Percentiles rank a stretch among this genome's conserved stretches.
Conservation (phyloP, 2,888 invertebrate genomes). For the Lasiommata megera region DNA sequence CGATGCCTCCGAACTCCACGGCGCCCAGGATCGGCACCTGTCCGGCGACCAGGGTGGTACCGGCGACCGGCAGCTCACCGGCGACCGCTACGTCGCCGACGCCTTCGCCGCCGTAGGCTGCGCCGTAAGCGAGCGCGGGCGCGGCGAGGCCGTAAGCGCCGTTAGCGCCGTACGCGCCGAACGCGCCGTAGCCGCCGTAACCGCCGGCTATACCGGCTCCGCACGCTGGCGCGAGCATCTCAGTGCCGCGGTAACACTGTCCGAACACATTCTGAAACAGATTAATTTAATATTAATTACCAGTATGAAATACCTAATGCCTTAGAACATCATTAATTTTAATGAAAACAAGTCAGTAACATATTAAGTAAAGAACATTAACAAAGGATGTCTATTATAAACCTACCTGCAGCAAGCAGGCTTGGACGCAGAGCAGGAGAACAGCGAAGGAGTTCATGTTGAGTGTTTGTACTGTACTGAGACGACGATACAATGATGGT, state of each 20-base stretch:
- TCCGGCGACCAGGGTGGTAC: constrained; percentile 36
- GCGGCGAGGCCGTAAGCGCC: constrained; percentile 20
- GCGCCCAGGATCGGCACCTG: constrained; percentile 16
- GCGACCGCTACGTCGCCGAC: constrained; percentile 38
- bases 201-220: constrained; percentile 9
- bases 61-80: constrained; percentile 41
- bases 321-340: too few relatives aligned
- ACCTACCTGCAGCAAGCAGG: constrained; percentile 43
- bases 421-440: constrained; percentile 41
- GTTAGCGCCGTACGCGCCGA: neutral
- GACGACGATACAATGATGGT: neutral
- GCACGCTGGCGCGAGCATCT: too few relatives aligned
- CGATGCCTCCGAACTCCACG: constrained; percentile 14
- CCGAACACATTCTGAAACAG: neutral
- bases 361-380: neutral
- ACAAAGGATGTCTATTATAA: neutral
- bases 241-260: constrained; percentile 19
- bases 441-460: constrained; percentile 43
- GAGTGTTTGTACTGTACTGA: constrained; percentile 5
- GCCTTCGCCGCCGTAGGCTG: constrained; percentile 38
- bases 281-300: neutral
- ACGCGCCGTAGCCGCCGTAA: neutral
- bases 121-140: constrained; percentile 24
- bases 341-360: neutral
- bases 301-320: neutral